Conservation (phyloP, 2,888 invertebrate species). For the Tribolium freemani region DNA sequence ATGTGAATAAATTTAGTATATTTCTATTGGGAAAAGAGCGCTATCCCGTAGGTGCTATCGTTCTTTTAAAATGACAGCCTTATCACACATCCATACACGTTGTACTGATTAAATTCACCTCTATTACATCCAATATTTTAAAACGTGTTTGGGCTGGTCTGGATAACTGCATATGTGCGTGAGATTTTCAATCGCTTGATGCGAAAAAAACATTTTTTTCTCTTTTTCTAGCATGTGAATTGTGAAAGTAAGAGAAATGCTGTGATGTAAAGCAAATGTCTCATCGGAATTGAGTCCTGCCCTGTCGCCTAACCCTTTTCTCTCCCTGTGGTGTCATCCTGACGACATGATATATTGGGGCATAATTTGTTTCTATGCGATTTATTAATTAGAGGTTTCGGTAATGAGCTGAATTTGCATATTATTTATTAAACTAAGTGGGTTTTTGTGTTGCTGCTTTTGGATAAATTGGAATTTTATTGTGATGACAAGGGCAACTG, state of each 20-base stretch:
- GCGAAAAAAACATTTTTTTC: slow-evolving; percentile 11
- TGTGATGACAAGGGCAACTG: neutral
- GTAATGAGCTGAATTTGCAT: slow-evolving; percentile 47
- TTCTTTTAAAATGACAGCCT: slow-evolving; percentile 67
- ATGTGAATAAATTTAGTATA: slow-evolving; percentile 63
- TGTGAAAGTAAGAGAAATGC: slow-evolving; percentile 19
- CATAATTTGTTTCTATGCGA: slow-evolving; percentile 64
- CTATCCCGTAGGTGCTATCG: slow-evolving; percentile 67
- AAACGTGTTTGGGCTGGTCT: slow-evolving; percentile 52
- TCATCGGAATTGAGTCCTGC: slow-evolving; percentile 43
- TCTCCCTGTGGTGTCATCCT: slow-evolving; percentile 61
- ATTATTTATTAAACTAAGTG: slow-evolving; percentile 42
- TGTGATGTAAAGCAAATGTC: slow-evolving; percentile 31
- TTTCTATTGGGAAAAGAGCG: slow-evolving; percentile 64
- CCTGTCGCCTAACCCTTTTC: slow-evolving; percentile 59
- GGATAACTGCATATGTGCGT: slow-evolving; percentile 59
- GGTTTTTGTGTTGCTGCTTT: slow-evolving; percentile 30
- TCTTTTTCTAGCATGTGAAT: neutral
- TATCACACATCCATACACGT: slow-evolving; percentile 64
- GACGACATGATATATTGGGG: slow-evolving; percentile 63
- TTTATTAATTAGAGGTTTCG: slow-evolving; percentile 65
- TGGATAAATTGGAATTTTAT: neutral
- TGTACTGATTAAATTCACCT: slow-evolving; percentile 67
- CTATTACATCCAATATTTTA: slow-evolving; percentile 63
- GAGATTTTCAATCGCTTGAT: slow-evolving; percentile 53